Conservation (phyloP, 2,113 vertebrate species). For the Uria aalge region DNA sequence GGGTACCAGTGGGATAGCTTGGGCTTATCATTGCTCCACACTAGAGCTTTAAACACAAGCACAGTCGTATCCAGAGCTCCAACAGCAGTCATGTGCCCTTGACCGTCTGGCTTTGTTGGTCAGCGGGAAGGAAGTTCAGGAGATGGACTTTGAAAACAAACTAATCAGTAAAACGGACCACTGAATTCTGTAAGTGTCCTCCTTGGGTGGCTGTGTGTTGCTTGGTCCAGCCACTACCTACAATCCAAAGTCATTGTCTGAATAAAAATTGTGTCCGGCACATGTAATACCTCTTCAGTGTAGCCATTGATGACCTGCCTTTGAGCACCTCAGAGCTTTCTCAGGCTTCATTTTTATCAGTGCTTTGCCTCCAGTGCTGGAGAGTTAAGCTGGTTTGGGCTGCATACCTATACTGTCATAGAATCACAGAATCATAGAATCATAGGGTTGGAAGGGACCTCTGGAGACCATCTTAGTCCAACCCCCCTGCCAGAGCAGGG, state of each 20-base stretch:
- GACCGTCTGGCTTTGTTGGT: neutral
- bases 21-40: rapidly evolving
- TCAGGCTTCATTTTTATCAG: neutral
- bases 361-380: neutral
- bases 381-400: neutral
- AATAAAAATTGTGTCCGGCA: neutral
- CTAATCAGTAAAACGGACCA: neutral
- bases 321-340: neutral
- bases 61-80: neutral
- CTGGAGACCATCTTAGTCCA: no score
- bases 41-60: neutral
- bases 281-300: neutral
- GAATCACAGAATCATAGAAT: no score
- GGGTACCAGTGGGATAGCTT: neutral
- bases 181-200: neutral
- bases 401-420: neutral
- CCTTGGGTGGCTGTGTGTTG: neutral
- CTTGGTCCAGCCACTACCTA: neutral
- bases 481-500: no score
- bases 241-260: neutral
- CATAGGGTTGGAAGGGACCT: no score
- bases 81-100: neutral
- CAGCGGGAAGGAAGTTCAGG: neutral
- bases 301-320: neutral
- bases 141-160: neutral